Evolutionary conservation across 1,140 invertebrate species (phyloP), one percentile per base, ranked within the genome.

Genomic region (Temnothorax longispinosus): DNA sequence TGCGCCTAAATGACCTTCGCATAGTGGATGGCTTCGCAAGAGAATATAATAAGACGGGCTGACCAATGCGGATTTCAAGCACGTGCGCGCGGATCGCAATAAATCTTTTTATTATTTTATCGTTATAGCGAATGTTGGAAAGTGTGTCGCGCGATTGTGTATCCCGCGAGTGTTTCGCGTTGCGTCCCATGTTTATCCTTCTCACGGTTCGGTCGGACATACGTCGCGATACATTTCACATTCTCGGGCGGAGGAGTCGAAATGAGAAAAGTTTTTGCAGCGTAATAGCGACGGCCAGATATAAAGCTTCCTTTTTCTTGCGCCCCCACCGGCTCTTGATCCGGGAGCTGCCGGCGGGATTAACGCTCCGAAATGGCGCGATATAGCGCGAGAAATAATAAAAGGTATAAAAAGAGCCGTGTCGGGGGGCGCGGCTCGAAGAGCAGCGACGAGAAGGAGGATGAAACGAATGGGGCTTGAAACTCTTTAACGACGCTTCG

Each of bases 261-360:
- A 93, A 94, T 94, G 92, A 93, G 93, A 93, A 94, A 94, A 94
- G 92, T 94, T 94, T 93, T 88, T 87, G 52, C 87, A 87, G 88
- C 86, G 90, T 92, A 93, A 94, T 94, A 94, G 90, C 91, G 86
- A 90, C 69, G 44, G 74, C 56, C 77, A 41, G 56, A 75, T 81
- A 58, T 78, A 75, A 47, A 54, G 64, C 72, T 64, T 64, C 71
- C 77, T 58, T 54, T 47, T 74, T 67, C 74, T 86, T 78, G 47
- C 50, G 18, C 21, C 64, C 64, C 35, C 50, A 76, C 64, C 41
- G 27, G 56, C 54, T 77, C 67, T 86, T 78, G 64, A 65, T 75
- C 72, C 65, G 11, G 35, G 58, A 47, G 54, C 38, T 44, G 77
- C 32, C 81, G 21, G 67, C 87, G 67, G 90, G 90, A 93, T 92